These are phyloP conservation scores for Actinostola sp. DNA, from an alignment of 92 coral and sea anemone genomes.

Conservation along the genomic window DNA sequence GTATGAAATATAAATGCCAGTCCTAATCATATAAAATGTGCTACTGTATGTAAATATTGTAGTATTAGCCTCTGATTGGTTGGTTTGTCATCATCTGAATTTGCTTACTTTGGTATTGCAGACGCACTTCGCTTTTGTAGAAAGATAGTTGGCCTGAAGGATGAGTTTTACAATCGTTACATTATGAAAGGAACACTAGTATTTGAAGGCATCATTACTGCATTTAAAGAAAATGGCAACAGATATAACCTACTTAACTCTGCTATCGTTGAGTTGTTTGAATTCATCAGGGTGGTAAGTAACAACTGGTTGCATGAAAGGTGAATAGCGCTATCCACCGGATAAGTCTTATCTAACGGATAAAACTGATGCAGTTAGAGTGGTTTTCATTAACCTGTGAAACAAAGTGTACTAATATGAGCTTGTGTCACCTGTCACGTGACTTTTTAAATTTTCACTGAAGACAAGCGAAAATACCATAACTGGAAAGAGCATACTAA, in stretches of 20 bases:
- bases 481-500: too few species aligned
- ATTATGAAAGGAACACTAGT: slow-evolving; percentile 94
- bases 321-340: not conserved
- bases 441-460: too few species aligned
- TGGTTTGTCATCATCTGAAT: not conserved
- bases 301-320: not conserved
- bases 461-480: too few species aligned
- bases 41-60: not conserved
- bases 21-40: too few species aligned
- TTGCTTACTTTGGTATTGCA: slow-evolving; percentile 27
- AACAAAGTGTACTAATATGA: too few species aligned
- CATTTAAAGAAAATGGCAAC: slow-evolving; percentile 88
- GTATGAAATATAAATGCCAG: too few species aligned
- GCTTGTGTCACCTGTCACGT: too few species aligned
- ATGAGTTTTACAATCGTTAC: slow-evolving; percentile 98
- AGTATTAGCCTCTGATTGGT: not conserved
- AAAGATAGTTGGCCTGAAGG: slow-evolving; percentile 94
- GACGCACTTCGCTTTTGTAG: slow-evolving; percentile 96
- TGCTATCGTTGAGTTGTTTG: slow-evolving; percentile 96
- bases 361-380: not conserved
- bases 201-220: slow-evolving; percentile 83
- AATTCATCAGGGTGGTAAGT: slow-evolving; percentile 95
- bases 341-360: not conserved
- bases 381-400: too few species aligned
- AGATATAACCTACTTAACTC: slow-evolving; percentile 96